Base-by-base conservation (phyloP, 2,797 vertebrate species). In the Pseudocheirus occidentalis region DNA sequence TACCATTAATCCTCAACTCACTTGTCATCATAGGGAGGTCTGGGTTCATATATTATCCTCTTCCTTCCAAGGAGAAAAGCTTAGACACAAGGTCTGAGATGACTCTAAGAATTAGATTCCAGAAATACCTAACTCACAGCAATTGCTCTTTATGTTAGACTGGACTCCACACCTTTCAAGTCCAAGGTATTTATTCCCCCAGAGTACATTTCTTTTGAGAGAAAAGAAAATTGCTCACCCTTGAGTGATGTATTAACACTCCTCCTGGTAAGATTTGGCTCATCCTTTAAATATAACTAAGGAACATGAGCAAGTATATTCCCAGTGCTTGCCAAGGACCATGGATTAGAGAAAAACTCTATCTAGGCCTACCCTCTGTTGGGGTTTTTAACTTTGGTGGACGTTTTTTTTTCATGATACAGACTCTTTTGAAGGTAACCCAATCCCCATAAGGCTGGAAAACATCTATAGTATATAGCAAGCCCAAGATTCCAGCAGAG, bases 91-190 rank as follows among this genome's bases (percentile, higher is more conserved):
- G 10, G 14, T 89, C 94, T 91, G 91, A 54, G 93, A 87, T 87
- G 73, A 27, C 3, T 95, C 92, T 66, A 53, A 95, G 95, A 93
- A 90, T 92, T 95, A 56, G 93, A 96, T 95, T 92, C 96, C 62
- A 96, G 92, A 96, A 96, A 97, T 95, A 55, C 90, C 91, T 89
- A 94, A 93, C 94, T 92, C 92, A 91, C 58, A 97, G 93, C 24
- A 94, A 53, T 27, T 91, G 92, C 90, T 96, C 92, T 95, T 91
- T 92, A 97, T 92, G 58, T 96, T 96, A 92, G 96, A 93, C 50
- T 73, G 46, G 66, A 91, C 62, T 92, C 13, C 40, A 24, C 94
- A 92, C 5, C 90, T 96, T 96, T 96, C 91, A 96, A 96, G 89
- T 96, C 91, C 91, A 95, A 97, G 90, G 95, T 96, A 95, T 96